Evolutionary conservation across 2,797 vertebrate genomes (phyloP).

Genomic region (Rhinophrynus dorsalis): DNA sequence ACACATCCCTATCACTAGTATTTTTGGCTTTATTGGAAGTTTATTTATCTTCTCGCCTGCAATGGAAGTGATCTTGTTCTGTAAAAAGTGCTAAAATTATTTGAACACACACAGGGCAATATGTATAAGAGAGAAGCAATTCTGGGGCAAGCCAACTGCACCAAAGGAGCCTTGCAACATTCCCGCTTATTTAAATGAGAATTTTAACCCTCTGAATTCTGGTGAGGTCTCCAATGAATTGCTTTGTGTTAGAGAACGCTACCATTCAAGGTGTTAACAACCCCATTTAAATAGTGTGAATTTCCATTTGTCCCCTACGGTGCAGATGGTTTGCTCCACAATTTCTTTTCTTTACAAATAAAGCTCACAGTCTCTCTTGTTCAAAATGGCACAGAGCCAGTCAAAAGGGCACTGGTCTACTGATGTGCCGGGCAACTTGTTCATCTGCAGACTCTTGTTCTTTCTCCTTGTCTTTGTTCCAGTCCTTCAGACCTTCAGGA

Average conservation of each 20-base stretch:
- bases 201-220: too few relatives aligned
- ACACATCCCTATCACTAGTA: not conserved
- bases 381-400: not conserved
- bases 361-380: not conserved
- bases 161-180: too few relatives aligned
- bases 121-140: too few relatives aligned
- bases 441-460: slow-evolving; percentile 79
- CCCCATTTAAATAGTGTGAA: too few relatives aligned
- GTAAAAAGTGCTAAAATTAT: not conserved
- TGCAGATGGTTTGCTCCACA: too few relatives aligned
- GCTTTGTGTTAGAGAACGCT: not conserved
- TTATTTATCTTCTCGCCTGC: too few relatives aligned
- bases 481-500: slow-evolving; percentile 92
- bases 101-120: too few relatives aligned
- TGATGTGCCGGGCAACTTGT: slow-evolving; percentile 78
- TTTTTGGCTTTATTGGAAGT: not conserved
- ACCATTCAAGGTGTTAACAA: too few relatives aligned
- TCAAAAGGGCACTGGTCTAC: slow-evolving; percentile 79
- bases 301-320: too few relatives aligned
- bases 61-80: not conserved
- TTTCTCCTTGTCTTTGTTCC: slow-evolving; percentile 84
- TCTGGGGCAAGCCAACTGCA: too few relatives aligned
- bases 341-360: not conserved
- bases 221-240: not conserved
- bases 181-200: too few relatives aligned